phyloP scores from a whole-genome alignment of 2,797 vertebrate genomes.

The Gobionotothen gibberifrons region DNA sequence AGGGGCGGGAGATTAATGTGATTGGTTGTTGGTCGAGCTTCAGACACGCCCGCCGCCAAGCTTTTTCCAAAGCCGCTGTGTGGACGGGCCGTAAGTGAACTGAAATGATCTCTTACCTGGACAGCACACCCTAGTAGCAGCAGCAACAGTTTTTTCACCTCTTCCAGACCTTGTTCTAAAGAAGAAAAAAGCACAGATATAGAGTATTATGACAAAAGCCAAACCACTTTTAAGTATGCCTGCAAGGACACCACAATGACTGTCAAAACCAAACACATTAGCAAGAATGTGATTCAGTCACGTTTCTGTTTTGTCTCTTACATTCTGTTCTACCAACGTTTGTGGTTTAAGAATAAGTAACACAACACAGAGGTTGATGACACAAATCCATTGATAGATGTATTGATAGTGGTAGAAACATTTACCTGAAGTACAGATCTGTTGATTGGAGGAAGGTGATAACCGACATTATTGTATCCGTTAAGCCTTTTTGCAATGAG shows the following conservation, averaged over 20 bases:
- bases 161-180: slow-evolving; percentile 93
- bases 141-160: slow-evolving; percentile 93
- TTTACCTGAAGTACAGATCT: neutral
- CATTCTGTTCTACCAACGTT: neutral
- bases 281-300: rapidly evolving
- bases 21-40: too few relatives aligned
- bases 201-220: neutral
- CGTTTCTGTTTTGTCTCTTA: slow-evolving; percentile 3
- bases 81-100: too few relatives aligned
- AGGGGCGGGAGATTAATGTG: too few relatives aligned
- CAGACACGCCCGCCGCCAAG: too few relatives aligned
- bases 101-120: slow-evolving; percentile 84
- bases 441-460: neutral
- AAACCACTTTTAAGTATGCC: slow-evolving; percentile 7
- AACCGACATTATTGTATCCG: neutral
- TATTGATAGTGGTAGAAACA: neutral
- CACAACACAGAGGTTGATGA: neutral
- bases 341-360: slow-evolving; percentile 2
- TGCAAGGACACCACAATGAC: slow-evolving; percentile 3
- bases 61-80: too few relatives aligned
- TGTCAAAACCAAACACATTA: neutral
- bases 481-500: neutral
- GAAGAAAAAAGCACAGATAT: slow-evolving; percentile 46
- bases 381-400: neutral
- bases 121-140: slow-evolving; percentile 96